A percentile compares a stretch with the other conserved stretches of the same genome.
Evolutionary conservation across 2,888 invertebrate species (phyloP).

Genomic region (Cephus sareptanus): DNA sequence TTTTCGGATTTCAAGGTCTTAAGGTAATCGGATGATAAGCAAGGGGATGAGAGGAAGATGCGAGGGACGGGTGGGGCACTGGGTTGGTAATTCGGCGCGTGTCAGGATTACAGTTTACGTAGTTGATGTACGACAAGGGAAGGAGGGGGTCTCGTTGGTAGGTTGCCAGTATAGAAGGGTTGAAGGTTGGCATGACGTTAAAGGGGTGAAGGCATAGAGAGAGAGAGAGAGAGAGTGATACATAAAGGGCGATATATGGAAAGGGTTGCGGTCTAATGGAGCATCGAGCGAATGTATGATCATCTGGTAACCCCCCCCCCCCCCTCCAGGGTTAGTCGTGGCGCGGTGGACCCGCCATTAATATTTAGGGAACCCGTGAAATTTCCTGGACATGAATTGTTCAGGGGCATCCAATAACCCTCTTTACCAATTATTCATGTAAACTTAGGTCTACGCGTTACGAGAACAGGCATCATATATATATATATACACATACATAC

Average conservation of each 20-base stretch:
- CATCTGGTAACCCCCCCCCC: background rate
- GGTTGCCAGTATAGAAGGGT: background rate
- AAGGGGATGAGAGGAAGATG: too few species aligned
- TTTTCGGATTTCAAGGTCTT: too few species aligned
- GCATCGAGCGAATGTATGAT: conserved; percentile 7
- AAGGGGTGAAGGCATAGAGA: background rate
- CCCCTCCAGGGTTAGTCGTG: background rate
- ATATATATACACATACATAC: background rate
- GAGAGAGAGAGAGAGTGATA: background rate
- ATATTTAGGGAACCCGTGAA: conserved; percentile 4
- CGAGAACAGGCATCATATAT: background rate
- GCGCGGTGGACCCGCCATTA: conserved; percentile 6
- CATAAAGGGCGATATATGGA: background rate
- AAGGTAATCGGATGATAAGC: too few species aligned
- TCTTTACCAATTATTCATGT: conserved; percentile 9
- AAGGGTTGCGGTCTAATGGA: conserved; percentile 7
- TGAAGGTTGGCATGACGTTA: background rate
- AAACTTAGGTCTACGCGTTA: conserved; percentile 2
- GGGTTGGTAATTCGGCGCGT: too few species aligned
- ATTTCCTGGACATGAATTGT: conserved; percentile 4
- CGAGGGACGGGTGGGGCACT: too few species aligned
- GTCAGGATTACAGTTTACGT: background rate
- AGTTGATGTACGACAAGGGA: conserved; percentile 5
- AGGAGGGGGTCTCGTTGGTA: conserved; percentile 2
- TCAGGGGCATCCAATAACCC: conserved; percentile 2